Conservation (phyloP, 2,113 vertebrate genomes). For the Holacanthus passer region DNA sequence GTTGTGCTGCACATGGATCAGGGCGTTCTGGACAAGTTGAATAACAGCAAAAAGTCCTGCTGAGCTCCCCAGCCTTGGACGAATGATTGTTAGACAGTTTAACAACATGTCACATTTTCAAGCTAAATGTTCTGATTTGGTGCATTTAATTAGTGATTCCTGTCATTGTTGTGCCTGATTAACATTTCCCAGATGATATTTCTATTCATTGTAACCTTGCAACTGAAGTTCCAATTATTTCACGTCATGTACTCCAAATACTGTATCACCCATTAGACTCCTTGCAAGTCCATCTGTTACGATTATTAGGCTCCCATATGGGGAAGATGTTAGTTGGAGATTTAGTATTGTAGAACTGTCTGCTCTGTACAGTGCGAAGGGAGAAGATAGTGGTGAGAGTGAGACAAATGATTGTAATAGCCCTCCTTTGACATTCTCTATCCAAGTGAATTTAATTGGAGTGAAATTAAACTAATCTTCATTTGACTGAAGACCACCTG, state of each 20-base stretch:
- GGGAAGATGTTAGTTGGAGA: conserved; percentile 12
- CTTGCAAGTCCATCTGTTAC: background rate
- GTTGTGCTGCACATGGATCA: background rate
- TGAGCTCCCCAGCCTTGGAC: too few species aligned
- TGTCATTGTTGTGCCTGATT: background rate
- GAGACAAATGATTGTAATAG: conserved; percentile 48
- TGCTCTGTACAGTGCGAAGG: conserved; percentile 40
- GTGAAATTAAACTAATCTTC: conserved; percentile 61
- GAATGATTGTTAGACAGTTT: background rate
- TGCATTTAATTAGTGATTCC: background rate
- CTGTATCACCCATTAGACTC: background rate
- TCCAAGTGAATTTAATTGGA: conserved; percentile 59
- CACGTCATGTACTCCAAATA: background rate
- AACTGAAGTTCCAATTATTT: background rate
- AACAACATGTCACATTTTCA: background rate
- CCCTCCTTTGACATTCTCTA: conserved; percentile 51
- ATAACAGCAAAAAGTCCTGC: background rate
- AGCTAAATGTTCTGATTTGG: background rate
- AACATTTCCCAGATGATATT: background rate
- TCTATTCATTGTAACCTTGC: background rate
- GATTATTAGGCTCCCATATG: conserved; percentile 20
- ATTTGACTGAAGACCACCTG: conserved; percentile 37
- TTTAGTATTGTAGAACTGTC: conserved; percentile 39
- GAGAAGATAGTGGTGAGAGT: conserved; percentile 42
- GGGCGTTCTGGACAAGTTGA: background rate